phyloP scores from a whole-genome alignment of 2,113 vertebrate species.

The Datnioides undecimradiatus region DNA sequence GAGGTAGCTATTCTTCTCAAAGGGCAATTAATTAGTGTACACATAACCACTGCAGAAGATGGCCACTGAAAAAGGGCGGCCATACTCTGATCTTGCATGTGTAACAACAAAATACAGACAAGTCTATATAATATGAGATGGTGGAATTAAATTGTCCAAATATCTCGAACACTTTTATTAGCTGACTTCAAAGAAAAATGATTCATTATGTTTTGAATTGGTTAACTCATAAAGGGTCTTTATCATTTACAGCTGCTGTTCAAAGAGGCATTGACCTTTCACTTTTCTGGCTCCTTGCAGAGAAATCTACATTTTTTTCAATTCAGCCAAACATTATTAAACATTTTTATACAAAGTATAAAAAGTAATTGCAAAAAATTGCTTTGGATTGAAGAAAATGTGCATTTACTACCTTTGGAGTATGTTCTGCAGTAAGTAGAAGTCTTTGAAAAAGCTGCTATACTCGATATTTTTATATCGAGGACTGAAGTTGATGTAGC shows the following conservation, averaged over 20 bases:
- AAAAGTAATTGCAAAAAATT: too few species aligned
- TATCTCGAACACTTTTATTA: neutral
- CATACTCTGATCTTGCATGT: conserved; percentile 2
- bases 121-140: neutral
- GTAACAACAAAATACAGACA: conserved; percentile 26
- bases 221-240: neutral
- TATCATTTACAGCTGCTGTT: neutral
- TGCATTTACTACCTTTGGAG: neutral
- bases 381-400: neutral
- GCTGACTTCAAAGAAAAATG: neutral
- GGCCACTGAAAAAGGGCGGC: conserved; percentile 37
- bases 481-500: too few species aligned
- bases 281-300: neutral
- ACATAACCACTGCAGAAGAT: conserved; percentile 42
- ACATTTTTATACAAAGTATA: neutral
- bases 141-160: neutral
- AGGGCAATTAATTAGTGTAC: conserved; percentile 75
- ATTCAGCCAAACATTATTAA: neutral
- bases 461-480: neutral
- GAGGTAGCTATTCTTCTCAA: conserved; percentile 75
- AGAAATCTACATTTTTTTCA: neutral
- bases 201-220: neutral
- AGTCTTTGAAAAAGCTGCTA: too few species aligned
- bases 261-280: neutral
- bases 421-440: too few species aligned